Conservation (phyloP, 2,797 vertebrate species). For the Siniperca undulata region DNA sequence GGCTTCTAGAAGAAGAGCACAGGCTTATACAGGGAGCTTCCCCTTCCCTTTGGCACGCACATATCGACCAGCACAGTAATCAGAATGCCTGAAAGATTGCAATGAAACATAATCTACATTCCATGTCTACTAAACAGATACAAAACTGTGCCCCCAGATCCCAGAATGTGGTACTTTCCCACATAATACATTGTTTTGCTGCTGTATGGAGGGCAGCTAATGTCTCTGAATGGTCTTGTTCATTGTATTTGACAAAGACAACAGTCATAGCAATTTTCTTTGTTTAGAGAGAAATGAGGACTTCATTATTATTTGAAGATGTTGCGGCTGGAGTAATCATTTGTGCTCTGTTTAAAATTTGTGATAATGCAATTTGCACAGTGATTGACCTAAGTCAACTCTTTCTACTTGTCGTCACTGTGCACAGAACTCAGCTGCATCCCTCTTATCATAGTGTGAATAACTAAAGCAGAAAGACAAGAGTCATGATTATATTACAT, state of each 20-base stretch:
- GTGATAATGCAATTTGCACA: background rate
- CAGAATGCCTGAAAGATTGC: slow-evolving; percentile 30
- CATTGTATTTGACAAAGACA: slow-evolving; percentile 71
- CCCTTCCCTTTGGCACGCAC: background rate
- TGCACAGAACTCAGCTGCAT: background rate
- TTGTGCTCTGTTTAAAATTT: background rate
- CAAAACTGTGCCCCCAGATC: slow-evolving; percentile 64
- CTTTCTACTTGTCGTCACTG: background rate
- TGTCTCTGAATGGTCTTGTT: slow-evolving; percentile 61
- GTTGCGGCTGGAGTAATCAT: background rate
- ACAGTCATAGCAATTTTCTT: slow-evolving; percentile 49
- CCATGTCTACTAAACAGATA: slow-evolving; percentile 56
- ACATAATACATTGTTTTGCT: slow-evolving; percentile 65
- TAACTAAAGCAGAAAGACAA: background rate
- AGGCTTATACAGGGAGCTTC: background rate
- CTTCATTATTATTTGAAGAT: slow-evolving; percentile 26
- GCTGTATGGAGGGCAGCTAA: slow-evolving; percentile 25
- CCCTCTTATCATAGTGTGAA: background rate
- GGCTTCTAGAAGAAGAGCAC: background rate
- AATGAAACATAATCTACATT: slow-evolving; percentile 66
- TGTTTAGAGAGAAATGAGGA: slow-evolving; percentile 41
- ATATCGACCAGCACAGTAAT: slow-evolving; percentile 19
- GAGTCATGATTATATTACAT: background rate
- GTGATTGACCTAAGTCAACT: background rate
- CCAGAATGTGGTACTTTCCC: slow-evolving; percentile 74